These are phyloP conservation scores for Sebastiscus albofasciatus DNA, from an alignment of 2,797 vertebrate genomes.

Conservation along the genomic window DNA sequence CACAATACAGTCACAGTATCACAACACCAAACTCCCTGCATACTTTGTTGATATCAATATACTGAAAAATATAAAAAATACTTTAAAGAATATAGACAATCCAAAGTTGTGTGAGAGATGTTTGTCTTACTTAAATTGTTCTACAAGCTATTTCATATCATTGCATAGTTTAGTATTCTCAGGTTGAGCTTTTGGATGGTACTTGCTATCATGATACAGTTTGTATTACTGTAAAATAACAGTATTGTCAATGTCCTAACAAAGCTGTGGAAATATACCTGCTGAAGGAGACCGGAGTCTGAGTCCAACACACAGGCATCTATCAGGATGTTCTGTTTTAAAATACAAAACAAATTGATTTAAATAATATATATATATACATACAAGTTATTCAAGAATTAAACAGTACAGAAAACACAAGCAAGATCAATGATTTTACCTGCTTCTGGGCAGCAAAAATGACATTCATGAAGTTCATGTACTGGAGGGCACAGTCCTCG, in stretches of 20 bases:
- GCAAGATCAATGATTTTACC: slow-evolving; percentile 73
- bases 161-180: neutral
- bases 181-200: neutral
- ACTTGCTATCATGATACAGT: neutral
- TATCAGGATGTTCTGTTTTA: slow-evolving; percentile 90
- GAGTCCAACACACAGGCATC: slow-evolving; percentile 96
- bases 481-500: slow-evolving; percentile 93
- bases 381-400: neutral
- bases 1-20: neutral
- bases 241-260: neutral
- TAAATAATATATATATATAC: neutral
- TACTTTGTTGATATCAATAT: neutral
- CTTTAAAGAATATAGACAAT: neutral
- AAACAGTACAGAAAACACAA: neutral
- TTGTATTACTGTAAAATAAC: neutral
- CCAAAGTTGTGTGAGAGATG: neutral
- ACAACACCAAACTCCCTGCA: neutral
- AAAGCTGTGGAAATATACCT: slow-evolving; percentile 78
- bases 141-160: neutral
- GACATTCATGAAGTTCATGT: slow-evolving; percentile 99
- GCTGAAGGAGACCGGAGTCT: slow-evolving; percentile 95
- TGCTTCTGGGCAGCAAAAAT: slow-evolving; percentile 98
- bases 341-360: slow-evolving; percentile 4
- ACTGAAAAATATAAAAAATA: neutral
- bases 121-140: neutral